Evolutionary conservation across 2,888 invertebrate genomes (phyloP), one percentile per base, ranked within the genome.

Genomic region (Anagyrus pseudococci): DNA sequence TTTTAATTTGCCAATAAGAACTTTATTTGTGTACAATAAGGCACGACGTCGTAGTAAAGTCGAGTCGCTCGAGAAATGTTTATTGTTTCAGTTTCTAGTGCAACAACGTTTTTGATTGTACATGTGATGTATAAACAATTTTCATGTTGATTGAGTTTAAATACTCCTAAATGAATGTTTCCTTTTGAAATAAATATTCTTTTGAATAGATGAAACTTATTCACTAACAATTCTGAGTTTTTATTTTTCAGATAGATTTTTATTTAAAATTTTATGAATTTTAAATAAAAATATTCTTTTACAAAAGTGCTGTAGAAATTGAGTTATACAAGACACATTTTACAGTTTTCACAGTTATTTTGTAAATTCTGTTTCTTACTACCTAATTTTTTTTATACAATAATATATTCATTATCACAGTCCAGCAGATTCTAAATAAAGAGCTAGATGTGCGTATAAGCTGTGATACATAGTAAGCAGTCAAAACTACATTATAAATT

Each of bases 1-100:
- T 50, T 46, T 26, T 19, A 23, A 26, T 56, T 33, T 43, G 37
- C 15, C 20, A 13, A 43, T 25, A 48, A 41, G 8, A 52, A 26
- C 44, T 61, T 61, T 61, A 50, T 62, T 55, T 52, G 4, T 33
- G 33, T 22, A 41, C 37, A 20, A 6, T 53, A 61, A 60, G 60
- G 53, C 41, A 43, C 22, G 47, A 54, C 48, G 19, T 43, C 23
- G 41, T 25, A 22, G 7, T 48, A 44, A 37, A 43, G 20, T 40
- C 41, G 41, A 60, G 60, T 53, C 48, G 43, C 37, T 33, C 10
- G n/a, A 40, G 29, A 58, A 58, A 50, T 29, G 23, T 23, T 41
- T 37, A 44, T 58, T 19, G 29, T n/a, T 44, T 44, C 17, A 19
- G 29, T 13, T 47, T 56, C 17, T 15, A 50, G 26, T 10, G 40